Evolutionary conservation across 2,113 vertebrate species (phyloP).

Genomic region (Eubucco bourcierii): DNA sequence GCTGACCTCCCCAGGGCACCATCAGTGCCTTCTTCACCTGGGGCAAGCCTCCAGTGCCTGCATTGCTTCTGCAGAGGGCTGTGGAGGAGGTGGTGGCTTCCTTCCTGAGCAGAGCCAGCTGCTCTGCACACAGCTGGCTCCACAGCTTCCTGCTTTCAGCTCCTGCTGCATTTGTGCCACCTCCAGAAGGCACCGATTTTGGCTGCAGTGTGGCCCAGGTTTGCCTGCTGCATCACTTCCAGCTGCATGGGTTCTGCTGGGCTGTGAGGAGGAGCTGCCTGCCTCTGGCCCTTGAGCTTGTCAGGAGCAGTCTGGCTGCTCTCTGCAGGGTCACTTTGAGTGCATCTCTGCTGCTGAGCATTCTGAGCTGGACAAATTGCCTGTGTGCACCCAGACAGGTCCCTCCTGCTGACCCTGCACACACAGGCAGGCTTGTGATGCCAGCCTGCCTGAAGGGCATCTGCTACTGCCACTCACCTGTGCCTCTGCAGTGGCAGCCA

Average conservation of each 20-base stretch:
- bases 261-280: neutral
- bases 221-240: neutral
- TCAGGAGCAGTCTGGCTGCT: neutral
- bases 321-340: neutral
- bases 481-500: neutral
- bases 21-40: neutral
- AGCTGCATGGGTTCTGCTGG: neutral
- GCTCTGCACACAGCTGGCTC: neutral
- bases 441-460: neutral
- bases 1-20: neutral
- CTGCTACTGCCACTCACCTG: neutral
- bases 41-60: neutral
- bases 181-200: neutral
- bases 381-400: neutral
- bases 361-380: neutral
- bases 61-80: constrained; percentile 41
- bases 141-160: constrained; percentile 28
- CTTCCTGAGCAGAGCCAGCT: constrained; percentile 51
- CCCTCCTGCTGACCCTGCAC: neutral
- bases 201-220: neutral
- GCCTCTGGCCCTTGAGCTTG: neutral
- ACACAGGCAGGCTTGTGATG: neutral
- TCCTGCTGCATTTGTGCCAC: neutral
- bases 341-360: fast-evolving
- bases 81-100: constrained; percentile 53